These are phyloP conservation scores for Picathartes gymnocephalus DNA, from an alignment of 2,113 vertebrate species.

Conservation along the genomic window DNA sequence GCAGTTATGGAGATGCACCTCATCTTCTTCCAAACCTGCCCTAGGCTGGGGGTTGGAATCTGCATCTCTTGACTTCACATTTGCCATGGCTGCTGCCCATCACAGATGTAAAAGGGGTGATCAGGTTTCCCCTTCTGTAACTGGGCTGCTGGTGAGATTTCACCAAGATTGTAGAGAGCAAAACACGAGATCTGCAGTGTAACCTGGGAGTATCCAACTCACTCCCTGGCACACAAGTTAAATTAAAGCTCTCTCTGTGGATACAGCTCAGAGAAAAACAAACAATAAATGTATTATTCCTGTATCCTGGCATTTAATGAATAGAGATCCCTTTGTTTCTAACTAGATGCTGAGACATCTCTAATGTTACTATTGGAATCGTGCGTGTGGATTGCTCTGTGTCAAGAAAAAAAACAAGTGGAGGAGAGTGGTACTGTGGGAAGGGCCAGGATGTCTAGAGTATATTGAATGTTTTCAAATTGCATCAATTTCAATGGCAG, in stretches of 20 bases:
- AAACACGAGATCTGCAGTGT: not conserved
- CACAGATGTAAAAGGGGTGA: not conserved
- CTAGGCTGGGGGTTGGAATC: not conserved
- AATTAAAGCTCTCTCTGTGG: not conserved
- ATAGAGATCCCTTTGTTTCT: not conserved
- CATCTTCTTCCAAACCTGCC: not conserved
- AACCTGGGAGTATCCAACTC: not conserved
- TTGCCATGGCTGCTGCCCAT: not conserved
- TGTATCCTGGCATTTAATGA: not conserved
- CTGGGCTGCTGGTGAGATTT: not conserved
- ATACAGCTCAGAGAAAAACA: not conserved
- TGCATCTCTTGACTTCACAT: accelerated
- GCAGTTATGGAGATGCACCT: not conserved
- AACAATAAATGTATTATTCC: not conserved
- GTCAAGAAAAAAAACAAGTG: not conserved
- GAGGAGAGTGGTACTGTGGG: not conserved
- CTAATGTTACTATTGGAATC: not conserved
- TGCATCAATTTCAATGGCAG: not conserved
- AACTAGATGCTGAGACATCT: not conserved
- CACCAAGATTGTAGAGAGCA: not conserved
- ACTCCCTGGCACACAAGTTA: not conserved
- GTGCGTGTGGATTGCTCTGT: not conserved
- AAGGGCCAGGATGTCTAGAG: not conserved
- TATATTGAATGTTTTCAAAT: not conserved
- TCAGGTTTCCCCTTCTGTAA: not conserved